These are phyloP conservation scores for Notechis scutatus DNA, from an alignment of 2,113 vertebrate genomes.

Conservation along the genomic window DNA sequence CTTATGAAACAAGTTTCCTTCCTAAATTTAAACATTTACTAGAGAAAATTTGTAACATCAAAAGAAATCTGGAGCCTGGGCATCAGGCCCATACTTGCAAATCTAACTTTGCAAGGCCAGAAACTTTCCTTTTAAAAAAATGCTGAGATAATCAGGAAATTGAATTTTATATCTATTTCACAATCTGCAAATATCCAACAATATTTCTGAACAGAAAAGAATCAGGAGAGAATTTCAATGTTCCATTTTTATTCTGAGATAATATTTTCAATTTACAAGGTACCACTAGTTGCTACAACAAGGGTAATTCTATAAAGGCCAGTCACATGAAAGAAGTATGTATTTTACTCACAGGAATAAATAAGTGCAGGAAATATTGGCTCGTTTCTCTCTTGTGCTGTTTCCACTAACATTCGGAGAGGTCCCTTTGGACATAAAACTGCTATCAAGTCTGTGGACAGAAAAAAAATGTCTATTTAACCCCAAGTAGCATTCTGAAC, in stretches of 20 bases:
- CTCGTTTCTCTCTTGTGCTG: constrained; percentile 95
- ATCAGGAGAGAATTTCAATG: neutral
- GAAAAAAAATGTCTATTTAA: constrained; percentile 40
- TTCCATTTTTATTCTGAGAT: too few relatives aligned
- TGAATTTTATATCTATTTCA: neutral
- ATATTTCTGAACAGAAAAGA: neutral
- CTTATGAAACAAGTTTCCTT: neutral
- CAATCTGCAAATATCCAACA: neutral
- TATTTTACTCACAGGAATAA: constrained; percentile 88
- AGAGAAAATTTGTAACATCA: too few relatives aligned
- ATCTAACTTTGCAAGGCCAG: neutral
- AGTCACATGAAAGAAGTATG: too few relatives aligned
- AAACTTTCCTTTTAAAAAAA: neutral
- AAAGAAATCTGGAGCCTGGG: neutral
- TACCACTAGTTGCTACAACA: neutral
- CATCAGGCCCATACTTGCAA: neutral
- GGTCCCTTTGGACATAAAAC: constrained; percentile 94
- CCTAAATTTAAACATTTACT: neutral
- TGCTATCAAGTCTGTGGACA: constrained; percentile 85
- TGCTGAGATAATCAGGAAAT: neutral
- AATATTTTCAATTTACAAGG: neutral
- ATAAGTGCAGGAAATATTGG: constrained; percentile 97
- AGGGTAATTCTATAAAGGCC: neutral
- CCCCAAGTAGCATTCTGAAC: neutral
- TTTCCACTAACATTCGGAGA: constrained; percentile 93